Base-by-base conservation (phyloP, 2,888 invertebrate species). In the Vannuccia rotundouncinata region DNA sequence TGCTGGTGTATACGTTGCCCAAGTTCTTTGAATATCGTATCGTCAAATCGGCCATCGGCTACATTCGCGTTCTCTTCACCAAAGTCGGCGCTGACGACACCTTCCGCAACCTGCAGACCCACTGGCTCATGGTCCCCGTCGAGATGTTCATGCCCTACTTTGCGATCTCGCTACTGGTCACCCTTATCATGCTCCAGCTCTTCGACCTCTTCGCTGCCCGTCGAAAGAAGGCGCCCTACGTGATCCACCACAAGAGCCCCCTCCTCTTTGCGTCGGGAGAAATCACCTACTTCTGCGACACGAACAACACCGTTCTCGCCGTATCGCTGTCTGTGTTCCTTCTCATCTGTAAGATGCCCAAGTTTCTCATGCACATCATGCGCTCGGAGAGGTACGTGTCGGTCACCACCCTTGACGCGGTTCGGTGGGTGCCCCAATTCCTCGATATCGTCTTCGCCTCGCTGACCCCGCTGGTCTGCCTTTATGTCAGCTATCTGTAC, bases 71-170 rank as follows among this genome's bases (percentile, higher is more conserved):
- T 45, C 31, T 77, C 31, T 77, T 30, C 31, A 77, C 77, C 17
- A 2, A 1, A n/a, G 45, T 77, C n/a, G 77, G 77, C 1, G 17
- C 5, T 5, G 45, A 45, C 17, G 45, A 45, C 10, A 17, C 17
- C 45, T 45, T 45, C 45, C 45, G 66, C 27, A 78, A 78, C 25
- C 28, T 78, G 59, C 59, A 59, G 17, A 25, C 29, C 22, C 78
- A 78, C 29, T 78, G 78, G 78, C 28, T 78, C 5, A 78, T 59
- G 59, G 78, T 78, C 1, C 78, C 78, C 0, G 29, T 78, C n/a
- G 78, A 78, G 29, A 66, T 78, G 78, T 78, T 78, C 29, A 25
- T 78, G 2, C 78, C 78, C 2, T 66, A 66, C 29, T n/a, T 59
- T 5, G 66, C 66, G n/a, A n/a, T 59, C 27, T 25, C 78, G 1